phyloP scores from a whole-genome alignment of 2,797 vertebrate species.

The Emydoidea blandingii region DNA sequence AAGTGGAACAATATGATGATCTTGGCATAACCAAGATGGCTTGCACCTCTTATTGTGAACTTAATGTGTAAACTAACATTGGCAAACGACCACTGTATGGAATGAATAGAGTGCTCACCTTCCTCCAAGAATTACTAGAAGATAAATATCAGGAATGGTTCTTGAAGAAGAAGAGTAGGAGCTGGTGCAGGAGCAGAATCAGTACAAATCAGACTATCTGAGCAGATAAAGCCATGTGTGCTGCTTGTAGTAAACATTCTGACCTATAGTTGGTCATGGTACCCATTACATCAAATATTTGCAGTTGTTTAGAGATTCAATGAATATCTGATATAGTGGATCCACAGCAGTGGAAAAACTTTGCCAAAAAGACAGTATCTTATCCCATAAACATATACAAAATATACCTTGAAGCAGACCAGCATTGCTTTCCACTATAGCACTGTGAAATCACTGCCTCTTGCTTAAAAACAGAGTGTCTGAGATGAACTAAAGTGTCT shows the following conservation, averaged over 20 bases:
- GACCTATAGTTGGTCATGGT: background rate
- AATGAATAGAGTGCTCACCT: background rate
- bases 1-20: background rate
- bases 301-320: fast-evolving
- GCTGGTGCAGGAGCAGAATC: background rate
- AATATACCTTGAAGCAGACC: background rate
- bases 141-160: background rate
- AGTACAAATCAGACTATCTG: background rate
- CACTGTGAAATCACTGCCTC: background rate
- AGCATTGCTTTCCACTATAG: background rate
- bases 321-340: fast-evolving
- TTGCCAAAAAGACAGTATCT: background rate
- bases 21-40: constrained; percentile 23
- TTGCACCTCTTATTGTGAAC: constrained; percentile 3
- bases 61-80: background rate
- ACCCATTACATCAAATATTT: background rate
- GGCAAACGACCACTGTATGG: background rate
- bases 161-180: background rate
- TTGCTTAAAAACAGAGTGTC: background rate
- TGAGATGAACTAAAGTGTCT: background rate
- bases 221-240: background rate
- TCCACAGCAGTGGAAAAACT: background rate
- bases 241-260: background rate
- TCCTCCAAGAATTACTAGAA: background rate
- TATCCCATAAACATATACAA: background rate